Conservation (phyloP, 1,140 invertebrate genomes). For the Chlorops oryzae region DNA sequence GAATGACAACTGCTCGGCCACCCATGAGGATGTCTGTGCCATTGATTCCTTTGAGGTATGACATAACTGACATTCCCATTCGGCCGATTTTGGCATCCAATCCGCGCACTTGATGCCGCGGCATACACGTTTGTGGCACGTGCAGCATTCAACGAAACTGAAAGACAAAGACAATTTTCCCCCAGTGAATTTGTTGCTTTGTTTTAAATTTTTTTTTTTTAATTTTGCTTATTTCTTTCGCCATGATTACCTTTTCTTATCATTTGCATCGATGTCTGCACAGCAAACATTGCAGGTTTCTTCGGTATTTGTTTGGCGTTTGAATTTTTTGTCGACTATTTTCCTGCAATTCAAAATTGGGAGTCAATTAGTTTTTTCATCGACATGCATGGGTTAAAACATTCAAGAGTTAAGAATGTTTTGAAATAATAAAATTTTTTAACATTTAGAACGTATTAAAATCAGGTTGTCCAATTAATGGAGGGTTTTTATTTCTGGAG, state of each 20-base stretch:
- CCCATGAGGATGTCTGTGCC: constrained; percentile 41
- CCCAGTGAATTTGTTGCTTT: no score
- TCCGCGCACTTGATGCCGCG: constrained; percentile 38
- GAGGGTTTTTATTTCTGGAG: no score
- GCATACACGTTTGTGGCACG: constrained; percentile 36
- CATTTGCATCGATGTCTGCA: constrained; percentile 31
- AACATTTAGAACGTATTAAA: not conserved
- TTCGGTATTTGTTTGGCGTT: constrained; percentile 19
- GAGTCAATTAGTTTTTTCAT: not conserved
- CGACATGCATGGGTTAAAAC: not conserved
- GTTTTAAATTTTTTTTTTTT: no score
- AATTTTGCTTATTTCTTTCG: no score
- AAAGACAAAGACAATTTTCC: not conserved
- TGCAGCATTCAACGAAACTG: constrained; percentile 36
- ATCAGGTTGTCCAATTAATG: no score
- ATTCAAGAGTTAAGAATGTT: not conserved
- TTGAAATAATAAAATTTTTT: not conserved
- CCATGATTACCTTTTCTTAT: constrained; percentile 37
- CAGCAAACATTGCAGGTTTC: constrained; percentile 40
- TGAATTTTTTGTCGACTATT: constrained; percentile 34
- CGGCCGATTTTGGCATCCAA: constrained; percentile 34
- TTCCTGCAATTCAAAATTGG: constrained; percentile 25
- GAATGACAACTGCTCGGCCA: constrained; percentile 43
- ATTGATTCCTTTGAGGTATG: constrained; percentile 39
- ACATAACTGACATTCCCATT: constrained; percentile 43